Evolutionary conservation across 1,140 invertebrate species (phyloP), one percentile per base, ranked within the genome.

Genomic region (Tetramorium parvispinum): DNA sequence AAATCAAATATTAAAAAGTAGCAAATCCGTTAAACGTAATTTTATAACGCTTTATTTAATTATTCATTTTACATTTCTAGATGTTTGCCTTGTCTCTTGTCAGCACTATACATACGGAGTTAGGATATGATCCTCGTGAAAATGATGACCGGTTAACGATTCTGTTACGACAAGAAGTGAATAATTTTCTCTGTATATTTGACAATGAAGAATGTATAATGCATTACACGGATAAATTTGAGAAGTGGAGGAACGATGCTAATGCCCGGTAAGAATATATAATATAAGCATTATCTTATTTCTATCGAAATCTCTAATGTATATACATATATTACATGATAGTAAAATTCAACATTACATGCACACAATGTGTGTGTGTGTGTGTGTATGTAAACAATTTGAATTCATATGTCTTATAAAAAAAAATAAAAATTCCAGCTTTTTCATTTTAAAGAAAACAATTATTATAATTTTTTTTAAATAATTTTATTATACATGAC

Each of bases 111-210:
- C 94, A 6, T 6, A 0, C 2, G 2, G 75, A 94, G 49, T 88
- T 96, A 13, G 94, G 95, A 32, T 96, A 94, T 70, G 87, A 94
- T 0, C 95, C 96, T 66, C 65, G 57, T 0, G 0, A 73, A 0
- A 87, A 32, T 13, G 96, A 96, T 70, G 91, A 94, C 43, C 91
- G 94, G 32, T 93, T 95, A 4, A 94, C 91, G 0, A 94, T 95
- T 59, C 89, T 96, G 18, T 93, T 96, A 85, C 94, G 96, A 79
- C 94, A 93, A 87, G 95, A 95, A 63, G 93, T 96, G 0, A 92
- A 96, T 55, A 94, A 94, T 55, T 95, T 94, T 89, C 96, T 96
- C 2, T 97, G 97, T 88, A 93, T 95, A 66, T 91, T 96, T 6
- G 95, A 94, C 1, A 94, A 97, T 68, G 76, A 93, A 13, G 94